Conservation (phyloP, 1,140 invertebrate genomes). For the Drosophila albomicans region DNA sequence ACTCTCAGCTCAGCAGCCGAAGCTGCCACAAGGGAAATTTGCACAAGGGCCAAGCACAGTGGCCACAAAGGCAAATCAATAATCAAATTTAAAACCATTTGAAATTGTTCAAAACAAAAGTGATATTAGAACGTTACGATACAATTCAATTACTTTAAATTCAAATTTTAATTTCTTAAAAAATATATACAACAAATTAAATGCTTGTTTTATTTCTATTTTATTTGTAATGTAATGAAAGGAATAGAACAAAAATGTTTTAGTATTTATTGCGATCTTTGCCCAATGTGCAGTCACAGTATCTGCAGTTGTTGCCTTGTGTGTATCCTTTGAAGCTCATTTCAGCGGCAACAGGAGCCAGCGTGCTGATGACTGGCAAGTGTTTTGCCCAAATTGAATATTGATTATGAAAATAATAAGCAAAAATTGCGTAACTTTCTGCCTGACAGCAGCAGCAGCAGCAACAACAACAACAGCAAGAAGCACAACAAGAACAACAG, state of each 20-base stretch:
- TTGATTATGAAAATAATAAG: slow-evolving; percentile 84
- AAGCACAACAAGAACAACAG: slow-evolving; percentile 8
- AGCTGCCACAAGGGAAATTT: slow-evolving; percentile 74
- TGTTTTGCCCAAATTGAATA: slow-evolving; percentile 81
- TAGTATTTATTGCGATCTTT: not conserved
- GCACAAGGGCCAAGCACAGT: slow-evolving; percentile 41
- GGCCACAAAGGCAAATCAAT: not conserved
- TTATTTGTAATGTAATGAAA: not conserved
- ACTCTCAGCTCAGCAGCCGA: slow-evolving; percentile 3
- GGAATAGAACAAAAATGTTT: not conserved
- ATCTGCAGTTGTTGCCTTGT: slow-evolving; percentile 38
- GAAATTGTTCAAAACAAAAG: too few species aligned
- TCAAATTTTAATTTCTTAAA: too few species aligned
- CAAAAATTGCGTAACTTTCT: slow-evolving; percentile 81
- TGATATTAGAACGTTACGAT: too few species aligned
- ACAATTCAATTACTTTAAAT: too few species aligned
- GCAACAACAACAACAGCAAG: slow-evolving; percentile 1
- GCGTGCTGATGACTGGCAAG: slow-evolving; percentile 60
- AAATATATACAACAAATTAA: too few species aligned
- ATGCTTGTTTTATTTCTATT: too few species aligned
- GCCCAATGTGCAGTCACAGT: slow-evolving; percentile 37
- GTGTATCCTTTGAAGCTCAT: slow-evolving; percentile 67
- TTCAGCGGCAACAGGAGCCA: slow-evolving; percentile 36
- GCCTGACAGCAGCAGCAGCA: slow-evolving; percentile 65
- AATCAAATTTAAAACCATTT: not conserved